phyloP scores from a whole-genome alignment of 2,797 vertebrate genomes.

The Rhabdomys pumilio region DNA sequence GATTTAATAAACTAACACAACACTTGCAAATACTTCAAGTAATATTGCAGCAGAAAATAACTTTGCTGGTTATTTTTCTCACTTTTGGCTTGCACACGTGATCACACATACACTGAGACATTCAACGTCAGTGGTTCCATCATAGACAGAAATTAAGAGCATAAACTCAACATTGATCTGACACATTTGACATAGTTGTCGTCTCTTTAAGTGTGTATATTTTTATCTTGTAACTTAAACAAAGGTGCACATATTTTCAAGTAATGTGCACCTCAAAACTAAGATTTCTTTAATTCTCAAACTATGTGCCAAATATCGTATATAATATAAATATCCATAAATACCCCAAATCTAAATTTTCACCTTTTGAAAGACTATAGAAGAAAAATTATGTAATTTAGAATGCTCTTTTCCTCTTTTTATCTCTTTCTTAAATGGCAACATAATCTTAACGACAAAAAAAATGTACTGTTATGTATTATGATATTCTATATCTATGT shows the following conservation, averaged over 20 bases:
- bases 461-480: not conserved
- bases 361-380: not conserved
- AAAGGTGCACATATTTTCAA: conserved; percentile 29
- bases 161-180: not conserved
- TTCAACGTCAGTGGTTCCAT: conserved; percentile 1
- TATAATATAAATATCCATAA: conserved; percentile 45
- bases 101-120: not conserved
- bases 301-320: conserved; percentile 27
- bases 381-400: conserved; percentile 9
- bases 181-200: not conserved
- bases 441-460: conserved; percentile 6
- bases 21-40: conserved; percentile 43
- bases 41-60: conserved; percentile 4
- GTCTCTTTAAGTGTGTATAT: conserved; percentile 43
- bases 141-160: conserved; percentile 55
- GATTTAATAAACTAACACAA: conserved; percentile 7
- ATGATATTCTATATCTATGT: not conserved
- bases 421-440: conserved; percentile 5
- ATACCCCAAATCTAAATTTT: conserved; percentile 3
- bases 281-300: conserved; percentile 30
- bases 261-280: conserved; percentile 28
- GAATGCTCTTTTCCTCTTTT: not conserved
- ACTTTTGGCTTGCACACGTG: not conserved
- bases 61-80: conserved; percentile 26
- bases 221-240: conserved; percentile 40